phyloP scores from a whole-genome alignment of 35 echinoderm and acorn worm genomes.

The Chiridota heheva region DNA sequence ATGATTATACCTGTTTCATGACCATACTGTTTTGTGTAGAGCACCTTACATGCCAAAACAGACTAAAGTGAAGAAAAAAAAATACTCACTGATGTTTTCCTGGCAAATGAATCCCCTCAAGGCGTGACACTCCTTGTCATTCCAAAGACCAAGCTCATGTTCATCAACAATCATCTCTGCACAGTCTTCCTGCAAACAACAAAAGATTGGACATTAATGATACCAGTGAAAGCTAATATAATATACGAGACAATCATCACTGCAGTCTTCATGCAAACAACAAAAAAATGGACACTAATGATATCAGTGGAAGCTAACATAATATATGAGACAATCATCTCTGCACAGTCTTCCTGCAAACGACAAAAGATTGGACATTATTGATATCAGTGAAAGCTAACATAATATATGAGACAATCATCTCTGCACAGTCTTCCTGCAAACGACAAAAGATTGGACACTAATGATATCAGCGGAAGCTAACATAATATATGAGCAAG shows the following conservation, averaged over 20 bases:
- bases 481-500: too few species aligned
- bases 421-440: constrained; percentile 9
- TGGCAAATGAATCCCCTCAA: constrained; percentile 64
- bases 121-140: constrained; percentile 39
- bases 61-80: too few species aligned
- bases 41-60: too few species aligned
- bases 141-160: constrained; percentile 55
- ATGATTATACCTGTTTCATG: too few species aligned
- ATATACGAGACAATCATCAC: background rate
- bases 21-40: too few species aligned
- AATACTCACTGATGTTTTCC: constrained; percentile 49
- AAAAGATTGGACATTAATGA: background rate
- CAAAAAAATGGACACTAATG: too few species aligned
- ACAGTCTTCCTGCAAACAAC: constrained; percentile 67
- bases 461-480: too few species aligned
- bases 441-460: too few species aligned
- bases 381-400: background rate
- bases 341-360: constrained; percentile 74
- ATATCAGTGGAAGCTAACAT: too few species aligned
- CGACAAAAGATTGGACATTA: background rate
- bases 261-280: too few species aligned
- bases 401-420: background rate
- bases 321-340: constrained; percentile 47
- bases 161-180: constrained; percentile 38
- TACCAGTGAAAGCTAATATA: background rate